Evolutionary conservation across 2,113 vertebrate genomes (phyloP).

Genomic region (Zosterops pallidus): DNA sequence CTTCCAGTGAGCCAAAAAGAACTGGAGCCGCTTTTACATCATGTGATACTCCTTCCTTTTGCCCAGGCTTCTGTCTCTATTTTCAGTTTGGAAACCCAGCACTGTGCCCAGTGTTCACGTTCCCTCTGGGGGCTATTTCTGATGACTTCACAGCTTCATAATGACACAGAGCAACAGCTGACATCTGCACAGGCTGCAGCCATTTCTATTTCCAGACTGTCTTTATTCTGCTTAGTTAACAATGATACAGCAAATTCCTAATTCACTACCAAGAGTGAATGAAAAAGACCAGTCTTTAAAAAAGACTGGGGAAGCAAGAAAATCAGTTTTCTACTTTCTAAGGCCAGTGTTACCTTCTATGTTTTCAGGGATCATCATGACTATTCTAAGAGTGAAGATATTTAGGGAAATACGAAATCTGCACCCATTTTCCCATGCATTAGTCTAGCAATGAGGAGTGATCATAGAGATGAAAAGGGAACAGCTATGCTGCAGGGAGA

Average conservation of each 20-base stretch:
- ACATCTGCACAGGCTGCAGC: not conserved
- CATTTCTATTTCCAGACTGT: conserved; percentile 16
- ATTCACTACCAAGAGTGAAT: not conserved
- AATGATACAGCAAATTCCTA: conserved; percentile 38
- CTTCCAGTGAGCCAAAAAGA: not conserved
- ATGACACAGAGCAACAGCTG: conserved; percentile 26
- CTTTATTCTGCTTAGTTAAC: conserved; percentile 29
- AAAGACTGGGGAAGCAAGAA: not conserved
- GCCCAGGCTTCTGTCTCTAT: not conserved
- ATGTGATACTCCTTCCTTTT: not conserved
- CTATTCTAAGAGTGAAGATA: not conserved
- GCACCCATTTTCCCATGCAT: not conserved
- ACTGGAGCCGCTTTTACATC: not conserved
- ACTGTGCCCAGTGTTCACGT: not conserved
- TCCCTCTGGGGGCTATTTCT: not conserved
- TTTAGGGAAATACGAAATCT: not conserved
- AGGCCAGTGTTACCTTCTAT: not conserved
- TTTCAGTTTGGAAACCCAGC: not conserved
- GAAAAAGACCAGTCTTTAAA: not conserved
- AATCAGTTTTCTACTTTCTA: not conserved
- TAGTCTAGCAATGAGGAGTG: not conserved
- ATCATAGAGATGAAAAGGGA: not conserved
- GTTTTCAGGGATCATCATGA: not conserved
- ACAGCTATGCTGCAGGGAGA: not conserved
- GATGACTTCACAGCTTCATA: conserved; percentile 34